Base-by-base conservation (phyloP, 2,113 vertebrate genomes). In the Tragelaphus strepsiceros region DNA sequence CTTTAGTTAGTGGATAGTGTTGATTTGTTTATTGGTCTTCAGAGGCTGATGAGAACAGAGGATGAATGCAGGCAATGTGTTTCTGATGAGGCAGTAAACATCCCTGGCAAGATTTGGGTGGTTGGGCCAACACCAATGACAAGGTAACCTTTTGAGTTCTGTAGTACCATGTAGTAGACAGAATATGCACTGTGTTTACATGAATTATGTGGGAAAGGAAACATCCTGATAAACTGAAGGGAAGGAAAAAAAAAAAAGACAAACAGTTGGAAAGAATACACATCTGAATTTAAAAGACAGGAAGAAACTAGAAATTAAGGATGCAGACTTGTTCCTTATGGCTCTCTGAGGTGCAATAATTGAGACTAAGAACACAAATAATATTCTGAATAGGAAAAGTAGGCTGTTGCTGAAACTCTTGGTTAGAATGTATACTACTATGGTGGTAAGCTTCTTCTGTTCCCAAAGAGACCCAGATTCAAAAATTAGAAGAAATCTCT, bases 1-100 rank as follows among this genome's bases (percentile, higher is more conserved):
- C 46, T 97, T 88, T 78, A 24, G 49, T 77, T 83, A 51, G 61
- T 92, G 77, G 35, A 67, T 49, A 4, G 58, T 90, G 78, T 32
- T 98, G 91, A 53, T 95, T 98, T 98, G 56, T 98, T 98, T 97
- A 97, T 77, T 59, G 7, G 67, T 71, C 78, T 39, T 89, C 35
- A 43, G 16, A 19, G 67, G 14, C 24, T 4, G 74, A 26, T 87
- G 8, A 77, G 24, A 96, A 67, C 32, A 97, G 92, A 95, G 51
- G 19, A 81, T 87, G 54, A 98, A 97, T 71, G 30, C 4, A 56
- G 32, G 21, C 46, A 77, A 3, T 64, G 43, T 90, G 94, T 93
- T 96, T 53, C 96, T 74, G 77, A 91, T 96, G 91, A 97, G 61
- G 78, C 43, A 96, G 89, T 84, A 97, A 91, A 95, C 96, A 98